phyloP scores from a whole-genome alignment of 2,113 vertebrate species.

The Laterallus jamaicensis region DNA sequence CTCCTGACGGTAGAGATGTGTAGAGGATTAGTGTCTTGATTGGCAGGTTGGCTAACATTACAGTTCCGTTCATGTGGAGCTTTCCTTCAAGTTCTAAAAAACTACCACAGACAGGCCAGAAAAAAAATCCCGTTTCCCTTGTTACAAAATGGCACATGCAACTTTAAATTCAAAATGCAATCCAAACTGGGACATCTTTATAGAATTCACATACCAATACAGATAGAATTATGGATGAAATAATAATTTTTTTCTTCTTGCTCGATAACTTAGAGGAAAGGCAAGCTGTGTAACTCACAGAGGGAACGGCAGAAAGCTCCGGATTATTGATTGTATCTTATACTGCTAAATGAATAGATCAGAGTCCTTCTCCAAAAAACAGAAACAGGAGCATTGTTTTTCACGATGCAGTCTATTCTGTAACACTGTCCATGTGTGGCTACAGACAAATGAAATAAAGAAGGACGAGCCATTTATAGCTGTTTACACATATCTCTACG shows the following conservation, averaged over 20 bases:
- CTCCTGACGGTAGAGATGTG: slow-evolving; percentile 82
- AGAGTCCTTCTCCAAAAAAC: not conserved
- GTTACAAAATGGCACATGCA: slow-evolving; percentile 49
- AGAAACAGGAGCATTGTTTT: not conserved
- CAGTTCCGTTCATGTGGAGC: slow-evolving; percentile 75
- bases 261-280: not conserved
- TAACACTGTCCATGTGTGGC: not conserved
- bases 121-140: slow-evolving; percentile 29
- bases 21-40: slow-evolving; percentile 79
- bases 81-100: slow-evolving; percentile 65
- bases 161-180: slow-evolving; percentile 52
- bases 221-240: slow-evolving; percentile 1
- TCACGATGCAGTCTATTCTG: not conserved
- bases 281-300: slow-evolving; percentile 7
- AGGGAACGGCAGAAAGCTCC: not conserved
- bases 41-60: slow-evolving; percentile 83
- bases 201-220: not conserved
- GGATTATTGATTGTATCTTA: not conserved
- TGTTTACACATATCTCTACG: not conserved
- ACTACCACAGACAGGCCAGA: slow-evolving; percentile 43
- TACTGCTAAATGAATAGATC: not conserved
- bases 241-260: not conserved
- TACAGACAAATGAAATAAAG: not conserved
- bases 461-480: not conserved
- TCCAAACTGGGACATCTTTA: slow-evolving; percentile 12